These are phyloP conservation scores for Agrilus cyanescens DNA, from an alignment of 2,888 invertebrate species.

Conservation along the genomic window DNA sequence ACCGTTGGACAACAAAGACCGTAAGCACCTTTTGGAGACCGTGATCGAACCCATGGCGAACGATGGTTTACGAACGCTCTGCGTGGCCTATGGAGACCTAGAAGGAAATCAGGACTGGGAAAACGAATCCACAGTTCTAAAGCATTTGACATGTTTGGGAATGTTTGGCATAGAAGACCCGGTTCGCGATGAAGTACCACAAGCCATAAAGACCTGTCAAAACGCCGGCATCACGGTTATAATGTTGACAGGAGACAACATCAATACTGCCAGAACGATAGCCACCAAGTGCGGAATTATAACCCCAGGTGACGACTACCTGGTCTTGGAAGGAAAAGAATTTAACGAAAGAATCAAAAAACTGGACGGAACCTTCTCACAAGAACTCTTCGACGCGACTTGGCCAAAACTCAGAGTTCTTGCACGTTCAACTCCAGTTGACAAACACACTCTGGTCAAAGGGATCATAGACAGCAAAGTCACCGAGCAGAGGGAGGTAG, in stretches of 20 bases:
- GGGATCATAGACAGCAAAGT: conserved; percentile 96
- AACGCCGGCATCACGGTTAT: conserved; percentile 96
- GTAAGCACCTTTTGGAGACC: conserved; percentile 78
- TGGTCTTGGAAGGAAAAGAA: conserved; percentile 94
- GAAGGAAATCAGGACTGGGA: conserved; percentile 94
- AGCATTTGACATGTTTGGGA: conserved; percentile 87
- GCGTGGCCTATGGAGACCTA: conserved; percentile 90
- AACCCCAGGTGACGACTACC: conserved; percentile 86
- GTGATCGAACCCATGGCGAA: conserved; percentile 99
- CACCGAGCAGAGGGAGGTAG: conserved; percentile 85
- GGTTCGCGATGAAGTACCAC: conserved; percentile 92
- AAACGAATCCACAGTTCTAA: conserved; percentile 86
- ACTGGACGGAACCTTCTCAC: conserved; percentile 78
- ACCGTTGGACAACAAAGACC: conserved; percentile 87
- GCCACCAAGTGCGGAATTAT: conserved; percentile 95
- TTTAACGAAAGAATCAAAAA: conserved; percentile 90
- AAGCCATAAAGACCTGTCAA: conserved; percentile 93
- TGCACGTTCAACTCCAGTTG: conserved; percentile 94
- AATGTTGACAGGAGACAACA: conserved; percentile 99
- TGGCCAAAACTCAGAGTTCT: conserved; percentile 95
- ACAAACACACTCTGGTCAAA: conserved; percentile 95
- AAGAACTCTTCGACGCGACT: conserved; percentile 86
- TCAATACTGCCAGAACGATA: conserved; percentile 97
- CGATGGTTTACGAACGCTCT: conserved; percentile 93
- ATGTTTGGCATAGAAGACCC: conserved; percentile 99